phyloP scores from a whole-genome alignment of 2,113 vertebrate species.

The Rana temporaria region DNA sequence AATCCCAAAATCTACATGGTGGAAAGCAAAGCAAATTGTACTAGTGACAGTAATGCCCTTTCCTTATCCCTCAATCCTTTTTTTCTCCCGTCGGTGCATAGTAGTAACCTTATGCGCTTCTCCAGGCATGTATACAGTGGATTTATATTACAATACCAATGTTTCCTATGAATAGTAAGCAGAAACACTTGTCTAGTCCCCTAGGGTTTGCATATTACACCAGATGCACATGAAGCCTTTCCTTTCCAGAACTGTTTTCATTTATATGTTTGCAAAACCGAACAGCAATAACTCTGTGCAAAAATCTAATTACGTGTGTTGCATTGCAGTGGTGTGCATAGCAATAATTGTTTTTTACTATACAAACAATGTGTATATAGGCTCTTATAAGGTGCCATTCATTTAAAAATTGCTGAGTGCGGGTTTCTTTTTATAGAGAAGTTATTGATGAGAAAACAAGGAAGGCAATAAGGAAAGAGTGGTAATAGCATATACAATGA shows the following conservation, averaged over 20 bases:
- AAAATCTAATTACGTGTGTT: not conserved
- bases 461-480: too few species aligned
- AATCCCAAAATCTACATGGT: conserved; percentile 28
- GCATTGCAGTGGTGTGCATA: not conserved
- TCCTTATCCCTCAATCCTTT: conserved; percentile 7
- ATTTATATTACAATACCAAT: not conserved
- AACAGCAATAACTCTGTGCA: not conserved
- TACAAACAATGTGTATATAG: too few species aligned
- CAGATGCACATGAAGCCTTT: not conserved
- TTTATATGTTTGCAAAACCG: not conserved
- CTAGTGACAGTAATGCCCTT: conserved; percentile 23
- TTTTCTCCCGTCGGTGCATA: conserved; percentile 4
- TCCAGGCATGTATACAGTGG: not conserved
- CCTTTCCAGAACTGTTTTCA: not conserved
- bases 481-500: too few species aligned
- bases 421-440: too few species aligned
- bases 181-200: not conserved
- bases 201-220: not conserved
- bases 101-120: not conserved
- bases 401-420: too few species aligned
- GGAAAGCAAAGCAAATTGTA: conserved; percentile 8
- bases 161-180: conserved; percentile 19
- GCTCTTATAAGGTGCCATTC: too few species aligned
- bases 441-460: too few species aligned
- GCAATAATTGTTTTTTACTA: not conserved